Percentiles rank a stretch among this genome's conserved stretches.
Evolutionary conservation across 2,888 invertebrate genomes (phyloP).

Genomic region (Microctonus aethiopoides): DNA sequence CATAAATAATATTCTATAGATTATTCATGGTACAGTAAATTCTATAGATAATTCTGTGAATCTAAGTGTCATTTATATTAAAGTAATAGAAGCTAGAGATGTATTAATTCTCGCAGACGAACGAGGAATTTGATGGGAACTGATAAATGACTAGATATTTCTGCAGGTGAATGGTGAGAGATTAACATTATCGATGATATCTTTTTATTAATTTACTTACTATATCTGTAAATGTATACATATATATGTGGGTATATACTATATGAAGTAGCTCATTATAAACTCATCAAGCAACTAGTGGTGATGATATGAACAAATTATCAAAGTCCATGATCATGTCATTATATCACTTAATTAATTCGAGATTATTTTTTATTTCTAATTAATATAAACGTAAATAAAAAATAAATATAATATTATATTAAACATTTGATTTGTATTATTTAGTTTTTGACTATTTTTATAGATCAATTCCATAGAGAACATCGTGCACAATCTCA

Average conservation of each 20-base stretch:
- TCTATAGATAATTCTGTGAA: neutral
- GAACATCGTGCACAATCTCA: slow-evolving; percentile 16
- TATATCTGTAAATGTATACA: slow-evolving; percentile 11
- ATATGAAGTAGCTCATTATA: too few relatives aligned
- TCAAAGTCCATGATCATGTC: too few relatives aligned
- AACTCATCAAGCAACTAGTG: slow-evolving; percentile 3
- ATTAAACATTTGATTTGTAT: neutral
- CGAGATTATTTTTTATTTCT: too few relatives aligned
- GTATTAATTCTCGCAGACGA: neutral
- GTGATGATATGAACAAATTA: slow-evolving; percentile 15
- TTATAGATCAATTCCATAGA: neutral
- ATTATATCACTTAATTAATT: too few relatives aligned
- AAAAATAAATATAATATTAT: too few relatives aligned
- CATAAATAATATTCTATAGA: too few relatives aligned
- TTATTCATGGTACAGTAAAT: neutral
- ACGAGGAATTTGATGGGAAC: neutral
- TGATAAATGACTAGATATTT: slow-evolving; percentile 2
- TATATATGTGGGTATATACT: too few relatives aligned
- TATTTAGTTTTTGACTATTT: neutral
- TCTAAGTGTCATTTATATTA: neutral
- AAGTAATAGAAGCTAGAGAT: too few relatives aligned
- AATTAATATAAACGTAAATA: too few relatives aligned
- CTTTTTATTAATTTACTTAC: slow-evolving; percentile 2
- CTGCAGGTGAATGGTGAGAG: neutral
- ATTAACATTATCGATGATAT: slow-evolving; percentile 20